Conservation (phyloP, 2,797 vertebrate species). For the Leptatherina wallacei region DNA sequence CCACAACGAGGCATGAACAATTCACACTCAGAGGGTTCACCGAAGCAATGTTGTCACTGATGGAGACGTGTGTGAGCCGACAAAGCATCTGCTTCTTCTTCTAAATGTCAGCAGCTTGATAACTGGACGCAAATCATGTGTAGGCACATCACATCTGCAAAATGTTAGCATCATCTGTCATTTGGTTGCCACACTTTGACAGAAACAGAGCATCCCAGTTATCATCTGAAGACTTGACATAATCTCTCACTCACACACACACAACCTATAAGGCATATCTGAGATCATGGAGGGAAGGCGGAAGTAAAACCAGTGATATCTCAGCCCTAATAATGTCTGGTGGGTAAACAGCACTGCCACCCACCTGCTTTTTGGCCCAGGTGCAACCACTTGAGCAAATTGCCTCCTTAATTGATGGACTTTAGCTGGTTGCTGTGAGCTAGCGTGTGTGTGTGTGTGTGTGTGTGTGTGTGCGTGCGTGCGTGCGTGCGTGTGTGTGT, state of each 20-base stretch:
- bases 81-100: constrained; percentile 47
- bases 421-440: constrained; percentile 67
- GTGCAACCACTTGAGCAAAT: constrained; percentile 79
- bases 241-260: constrained; percentile 12
- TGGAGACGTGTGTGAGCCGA: constrained; percentile 30
- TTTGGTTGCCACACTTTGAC: constrained; percentile 44
- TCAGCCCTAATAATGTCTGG: constrained; percentile 69
- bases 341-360: constrained; percentile 74
- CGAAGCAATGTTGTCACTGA: constrained; percentile 34
- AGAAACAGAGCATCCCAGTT: constrained; percentile 41
- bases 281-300: constrained; percentile 30
- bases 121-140: constrained; percentile 52
- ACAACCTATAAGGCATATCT: constrained; percentile 22
- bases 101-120: constrained; percentile 52
- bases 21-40: constrained; percentile 13
- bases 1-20: constrained; percentile 15
- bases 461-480: constrained; percentile 24
- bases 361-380: constrained; percentile 76
- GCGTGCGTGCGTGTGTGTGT: constrained; percentile 16
- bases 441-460: constrained; percentile 14
- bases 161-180: constrained; percentile 53
- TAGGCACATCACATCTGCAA: constrained; percentile 7
- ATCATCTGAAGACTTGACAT: constrained; percentile 44
- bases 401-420: constrained; percentile 86
- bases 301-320: constrained; percentile 57